phyloP scores from a whole-genome alignment of 2,888 invertebrate species.

The Molanna angustata region DNA sequence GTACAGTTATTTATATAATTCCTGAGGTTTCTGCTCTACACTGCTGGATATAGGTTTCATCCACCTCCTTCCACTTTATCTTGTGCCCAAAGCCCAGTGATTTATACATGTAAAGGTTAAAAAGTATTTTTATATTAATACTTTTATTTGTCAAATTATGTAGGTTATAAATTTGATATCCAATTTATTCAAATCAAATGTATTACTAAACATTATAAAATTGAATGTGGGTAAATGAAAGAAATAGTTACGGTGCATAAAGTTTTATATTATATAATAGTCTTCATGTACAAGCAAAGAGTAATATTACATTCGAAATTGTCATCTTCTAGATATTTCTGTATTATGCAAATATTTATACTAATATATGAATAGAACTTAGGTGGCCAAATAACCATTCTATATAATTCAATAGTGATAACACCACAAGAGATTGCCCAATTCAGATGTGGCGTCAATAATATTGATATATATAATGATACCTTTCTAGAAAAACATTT shows the following conservation, averaged over 20 bases:
- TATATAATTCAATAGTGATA: constrained; percentile 1
- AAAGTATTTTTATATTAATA: background rate
- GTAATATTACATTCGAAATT: constrained; percentile 33
- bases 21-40: no score
- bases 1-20: no score
- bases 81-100: no score
- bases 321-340: constrained; percentile 31
- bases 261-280: constrained; percentile 33
- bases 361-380: constrained; percentile 30
- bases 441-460: constrained; percentile 9
- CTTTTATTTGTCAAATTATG: background rate
- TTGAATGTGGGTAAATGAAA: background rate
- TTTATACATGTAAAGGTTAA: background rate
- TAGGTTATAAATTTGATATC: background rate
- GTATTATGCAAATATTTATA: constrained; percentile 31
- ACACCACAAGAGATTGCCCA: constrained; percentile 12
- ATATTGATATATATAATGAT: background rate
- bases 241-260: constrained; percentile 30
- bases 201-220: no score
- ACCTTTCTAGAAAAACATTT: background rate
- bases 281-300: constrained; percentile 33
- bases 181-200: background rate
- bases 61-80: no score
- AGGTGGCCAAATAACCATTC: constrained; percentile 19
- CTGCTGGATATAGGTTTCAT: no score